Evolutionary conservation across 2,113 vertebrate genomes (phyloP), one percentile per base, ranked within the genome.

Genomic region (Myotis lucifugus): DNA sequence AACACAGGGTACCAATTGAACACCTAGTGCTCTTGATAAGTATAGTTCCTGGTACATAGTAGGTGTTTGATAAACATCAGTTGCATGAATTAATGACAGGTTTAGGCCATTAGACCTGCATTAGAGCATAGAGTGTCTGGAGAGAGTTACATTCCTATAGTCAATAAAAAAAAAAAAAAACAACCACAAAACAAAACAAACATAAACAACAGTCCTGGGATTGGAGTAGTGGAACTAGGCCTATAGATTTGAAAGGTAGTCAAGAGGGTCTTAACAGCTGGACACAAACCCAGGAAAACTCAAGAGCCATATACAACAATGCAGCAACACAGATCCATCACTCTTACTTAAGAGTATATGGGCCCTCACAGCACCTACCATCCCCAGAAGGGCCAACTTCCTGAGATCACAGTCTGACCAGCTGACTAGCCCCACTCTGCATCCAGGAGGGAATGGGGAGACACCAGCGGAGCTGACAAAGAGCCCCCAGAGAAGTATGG

Each of bases 391-490:
- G 66, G 66, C 34, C 48, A 94, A 69, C 32, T 42, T 95, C 67
- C 90, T 92, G 67, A 89, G 76, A 69, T 72, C 85, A 84, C 48
- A 92, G 34, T 70, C 88, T 88, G 85, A 90, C 25, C 23, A 67
- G 46, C 32, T 87, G 27, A 50, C 34, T 93, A 69, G n/a, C 52
- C 2, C 48, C 34, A 52, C 3, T 18, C 7, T 40, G 19, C 46
- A 94, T 52, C 10, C 13, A 72, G 40, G 37, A 87, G 61, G 42
- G 34, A 40, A 54, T 48, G 2, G 0, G 9, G 19, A 64, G 74
- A 93, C 2, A 95, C 23, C 64, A 86, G 76, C n/a, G 85, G 54
- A 78, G 48, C 50, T 84, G 56, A 90, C 46, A 89, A 23, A 78
- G 85, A n/a, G 85, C 14, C 23, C 52, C 59, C 34, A 50, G 0